Percentiles rank a stretch among this genome's conserved stretches.
Evolutionary conservation across 2,888 invertebrate genomes (phyloP).

Genomic region (Lycophotia porphyrea): DNA sequence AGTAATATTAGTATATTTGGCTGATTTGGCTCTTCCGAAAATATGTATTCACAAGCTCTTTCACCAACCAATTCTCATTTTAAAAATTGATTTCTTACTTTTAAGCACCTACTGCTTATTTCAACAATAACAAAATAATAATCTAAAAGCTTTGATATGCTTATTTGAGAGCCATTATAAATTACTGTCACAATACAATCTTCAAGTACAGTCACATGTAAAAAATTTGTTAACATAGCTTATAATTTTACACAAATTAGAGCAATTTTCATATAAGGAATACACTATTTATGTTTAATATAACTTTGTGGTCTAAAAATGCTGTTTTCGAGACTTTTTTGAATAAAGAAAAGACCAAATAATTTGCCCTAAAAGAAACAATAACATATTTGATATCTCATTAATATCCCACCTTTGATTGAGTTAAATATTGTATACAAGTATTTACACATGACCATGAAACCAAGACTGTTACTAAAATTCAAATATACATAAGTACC

Average conservation of each 20-base stretch:
- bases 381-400: background rate
- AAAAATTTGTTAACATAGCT: background rate
- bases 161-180: background rate
- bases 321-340: background rate
- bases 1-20: background rate
- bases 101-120: background rate
- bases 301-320: background rate
- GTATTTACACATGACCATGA: background rate
- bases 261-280: background rate
- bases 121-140: background rate
- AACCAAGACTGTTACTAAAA: background rate
- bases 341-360: background rate
- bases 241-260: background rate
- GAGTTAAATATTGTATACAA: background rate
- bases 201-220: background rate
- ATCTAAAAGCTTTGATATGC: too few species aligned
- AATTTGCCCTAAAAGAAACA: background rate
- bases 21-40: background rate
- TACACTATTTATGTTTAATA: background rate
- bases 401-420: background rate
- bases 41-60: background rate
- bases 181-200: conserved; percentile 14
- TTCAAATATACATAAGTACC: background rate
- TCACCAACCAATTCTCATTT: background rate
- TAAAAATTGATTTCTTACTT: background rate